These are phyloP conservation scores for Ctenicera cuprea DNA, from an alignment of 2,888 invertebrate genomes.

Conservation along the genomic window DNA sequence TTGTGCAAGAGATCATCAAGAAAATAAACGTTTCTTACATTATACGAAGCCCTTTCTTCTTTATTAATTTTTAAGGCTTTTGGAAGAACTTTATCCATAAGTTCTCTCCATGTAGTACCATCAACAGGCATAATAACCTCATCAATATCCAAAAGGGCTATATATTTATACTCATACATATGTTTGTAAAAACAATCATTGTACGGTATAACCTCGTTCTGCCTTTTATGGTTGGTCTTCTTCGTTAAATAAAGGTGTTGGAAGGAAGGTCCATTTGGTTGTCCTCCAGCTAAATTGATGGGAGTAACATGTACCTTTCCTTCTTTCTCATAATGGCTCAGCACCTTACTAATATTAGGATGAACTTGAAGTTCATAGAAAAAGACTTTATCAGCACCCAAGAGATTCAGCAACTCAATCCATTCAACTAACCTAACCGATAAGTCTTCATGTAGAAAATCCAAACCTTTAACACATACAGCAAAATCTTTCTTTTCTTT, in stretches of 20 bases:
- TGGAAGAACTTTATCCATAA: constrained; percentile 82
- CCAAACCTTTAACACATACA: constrained; percentile 95
- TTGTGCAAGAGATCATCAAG: constrained; percentile 89
- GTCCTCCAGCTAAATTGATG: constrained; percentile 89
- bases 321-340: constrained; percentile 77
- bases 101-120: constrained; percentile 82
- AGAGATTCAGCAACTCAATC: constrained; percentile 90
- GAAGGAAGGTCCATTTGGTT: constrained; percentile 91
- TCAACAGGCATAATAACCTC: constrained; percentile 95
- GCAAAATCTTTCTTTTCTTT: constrained; percentile 86
- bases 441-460: constrained; percentile 93
- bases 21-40: constrained; percentile 94
- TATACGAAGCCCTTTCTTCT: constrained; percentile 84
- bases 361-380: constrained; percentile 95
- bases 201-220: constrained; percentile 96
- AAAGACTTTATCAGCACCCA: constrained; percentile 94
- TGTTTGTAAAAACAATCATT: constrained; percentile 97
- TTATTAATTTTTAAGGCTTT: constrained; percentile 81
- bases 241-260: constrained; percentile 93
- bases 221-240: constrained; percentile 94
- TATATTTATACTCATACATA: constrained; percentile 91
- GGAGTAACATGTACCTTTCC: constrained; percentile 86
- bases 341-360: constrained; percentile 91
- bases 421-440: constrained; percentile 94
- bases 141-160: constrained; percentile 94